Conservation (phyloP, 1,140 invertebrate species). For the Bombus ignitus region DNA sequence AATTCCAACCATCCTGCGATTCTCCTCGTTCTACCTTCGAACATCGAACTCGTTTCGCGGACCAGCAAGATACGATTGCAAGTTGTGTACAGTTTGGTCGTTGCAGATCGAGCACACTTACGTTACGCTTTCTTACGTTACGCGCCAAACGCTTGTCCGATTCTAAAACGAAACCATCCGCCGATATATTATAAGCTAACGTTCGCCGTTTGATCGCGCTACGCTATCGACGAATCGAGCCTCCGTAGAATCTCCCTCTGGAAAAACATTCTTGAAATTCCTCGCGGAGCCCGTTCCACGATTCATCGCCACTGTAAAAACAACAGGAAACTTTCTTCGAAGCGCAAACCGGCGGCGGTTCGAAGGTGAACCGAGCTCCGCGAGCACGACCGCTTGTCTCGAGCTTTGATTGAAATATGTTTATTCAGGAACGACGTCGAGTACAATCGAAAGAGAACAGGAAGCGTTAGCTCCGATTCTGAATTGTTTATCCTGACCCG, state of each 20-base stretch:
- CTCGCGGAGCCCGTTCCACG: background rate
- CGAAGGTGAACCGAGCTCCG: constrained; percentile 26
- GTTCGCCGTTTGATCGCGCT: background rate
- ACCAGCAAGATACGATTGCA: background rate
- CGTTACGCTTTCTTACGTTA: no score
- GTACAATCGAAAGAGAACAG: constrained; percentile 53
- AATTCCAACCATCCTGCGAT: background rate
- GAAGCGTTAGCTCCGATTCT: constrained; percentile 33
- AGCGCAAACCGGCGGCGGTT: background rate
- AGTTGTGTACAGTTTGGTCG: no score
- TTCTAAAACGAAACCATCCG: background rate
- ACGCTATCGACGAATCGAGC: background rate
- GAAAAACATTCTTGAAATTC: constrained; percentile 19
- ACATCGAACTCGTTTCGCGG: background rate
- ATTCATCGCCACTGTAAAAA: constrained; percentile 18
- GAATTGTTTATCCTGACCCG: constrained; percentile 48
- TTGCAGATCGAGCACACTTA: no score
- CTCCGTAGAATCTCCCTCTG: background rate
- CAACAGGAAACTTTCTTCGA: constrained; percentile 21
- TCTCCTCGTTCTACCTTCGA: background rate
- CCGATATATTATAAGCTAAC: no score
- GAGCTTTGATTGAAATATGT: constrained; percentile 57
- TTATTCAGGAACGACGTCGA: constrained; percentile 61
- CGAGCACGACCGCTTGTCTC: background rate
- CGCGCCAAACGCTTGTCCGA: no score